Percentiles rank a stretch among this genome's conserved stretches.
Conservation (phyloP, 2,797 vertebrate genomes). For the Chelidonichthys spinosus region DNA sequence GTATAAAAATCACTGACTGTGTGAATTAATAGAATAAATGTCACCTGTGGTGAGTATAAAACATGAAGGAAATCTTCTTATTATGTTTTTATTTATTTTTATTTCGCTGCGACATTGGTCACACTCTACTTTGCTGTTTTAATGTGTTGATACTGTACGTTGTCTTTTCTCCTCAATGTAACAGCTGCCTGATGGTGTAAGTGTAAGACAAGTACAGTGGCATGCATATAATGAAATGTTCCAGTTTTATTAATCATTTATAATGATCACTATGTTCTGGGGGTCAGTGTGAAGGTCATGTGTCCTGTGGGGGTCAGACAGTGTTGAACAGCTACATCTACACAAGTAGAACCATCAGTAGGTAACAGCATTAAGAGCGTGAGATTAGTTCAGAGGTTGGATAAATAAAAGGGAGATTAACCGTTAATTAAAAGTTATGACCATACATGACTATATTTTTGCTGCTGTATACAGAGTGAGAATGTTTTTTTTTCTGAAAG, state of each 20-base stretch:
- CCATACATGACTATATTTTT: neutral
- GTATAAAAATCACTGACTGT: no score
- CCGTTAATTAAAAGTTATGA: neutral
- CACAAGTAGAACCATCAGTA: neutral
- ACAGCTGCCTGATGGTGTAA: neutral
- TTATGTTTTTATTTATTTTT: no score
- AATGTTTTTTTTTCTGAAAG: neutral
- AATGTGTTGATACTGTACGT: conserved; percentile 1
- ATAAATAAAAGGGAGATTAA: neutral
- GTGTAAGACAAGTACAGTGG: neutral
- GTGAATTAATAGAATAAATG: no score
- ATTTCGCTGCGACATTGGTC: no score
- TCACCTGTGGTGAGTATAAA: no score
- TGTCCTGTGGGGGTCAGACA: neutral
- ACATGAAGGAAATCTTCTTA: no score
- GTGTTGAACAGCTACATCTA: neutral
- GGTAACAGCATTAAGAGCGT: no score
- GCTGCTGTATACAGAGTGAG: neutral
- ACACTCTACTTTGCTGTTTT: no score
- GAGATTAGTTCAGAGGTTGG: no score
- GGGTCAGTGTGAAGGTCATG: neutral
- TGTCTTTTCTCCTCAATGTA: neutral
- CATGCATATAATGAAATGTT: neutral
- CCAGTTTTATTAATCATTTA: neutral
- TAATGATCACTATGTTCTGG: neutral